Evolutionary conservation across 2,113 vertebrate species (phyloP).

Genomic region (Phaethornis superciliosus): DNA sequence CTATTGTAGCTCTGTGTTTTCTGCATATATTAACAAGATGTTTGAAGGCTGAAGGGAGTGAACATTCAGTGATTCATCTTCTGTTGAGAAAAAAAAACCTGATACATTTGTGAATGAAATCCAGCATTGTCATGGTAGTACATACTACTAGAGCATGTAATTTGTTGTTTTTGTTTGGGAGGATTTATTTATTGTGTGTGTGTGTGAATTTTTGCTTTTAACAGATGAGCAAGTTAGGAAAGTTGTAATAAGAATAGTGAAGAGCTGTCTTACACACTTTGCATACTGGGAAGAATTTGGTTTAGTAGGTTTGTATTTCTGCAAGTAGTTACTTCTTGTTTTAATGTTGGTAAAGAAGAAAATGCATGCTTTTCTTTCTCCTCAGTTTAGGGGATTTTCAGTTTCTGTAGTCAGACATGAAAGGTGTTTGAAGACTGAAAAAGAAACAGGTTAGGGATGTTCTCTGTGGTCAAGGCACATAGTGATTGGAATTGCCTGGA

Average conservation of each 20-base stretch:
- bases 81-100: neutral
- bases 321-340: too few species aligned
- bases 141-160: neutral
- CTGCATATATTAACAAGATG: neutral
- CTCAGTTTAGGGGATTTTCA: too few species aligned
- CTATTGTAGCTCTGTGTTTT: neutral
- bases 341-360: too few species aligned
- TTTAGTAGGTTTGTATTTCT: too few species aligned
- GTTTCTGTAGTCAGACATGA: too few species aligned
- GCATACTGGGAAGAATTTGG: neutral
- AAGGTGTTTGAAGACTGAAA: too few species aligned
- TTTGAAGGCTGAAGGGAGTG: neutral
- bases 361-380: too few species aligned
- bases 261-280: neutral
- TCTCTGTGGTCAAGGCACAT: too few species aligned
- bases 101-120: conserved; percentile 39
- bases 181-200: too few species aligned
- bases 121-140: neutral
- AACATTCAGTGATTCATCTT: neutral
- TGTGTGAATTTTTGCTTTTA: neutral
- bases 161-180: neutral
- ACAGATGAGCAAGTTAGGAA: neutral
- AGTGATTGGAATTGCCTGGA: too few species aligned
- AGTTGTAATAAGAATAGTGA: neutral
- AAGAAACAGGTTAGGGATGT: too few species aligned